Evolutionary conservation across 2,797 vertebrate genomes (phyloP).

Genomic region (Trachops cirrhosus): DNA sequence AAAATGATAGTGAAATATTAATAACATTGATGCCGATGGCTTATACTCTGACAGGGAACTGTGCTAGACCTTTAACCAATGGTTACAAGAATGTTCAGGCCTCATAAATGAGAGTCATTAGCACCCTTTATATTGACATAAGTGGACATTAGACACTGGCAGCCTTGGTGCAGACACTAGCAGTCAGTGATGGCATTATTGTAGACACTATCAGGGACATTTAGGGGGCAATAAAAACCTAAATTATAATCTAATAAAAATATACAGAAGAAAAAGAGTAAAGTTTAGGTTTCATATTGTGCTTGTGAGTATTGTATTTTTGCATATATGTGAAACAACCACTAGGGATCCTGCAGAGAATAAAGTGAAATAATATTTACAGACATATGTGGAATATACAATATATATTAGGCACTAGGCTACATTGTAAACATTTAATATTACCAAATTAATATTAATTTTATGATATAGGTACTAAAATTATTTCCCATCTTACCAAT

Average conservation of each 20-base stretch:
- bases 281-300: neutral
- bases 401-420: neutral
- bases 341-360: neutral
- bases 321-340: neutral
- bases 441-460: constrained; percentile 31
- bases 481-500: neutral
- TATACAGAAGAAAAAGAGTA: neutral
- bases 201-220: neutral
- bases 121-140: neutral
- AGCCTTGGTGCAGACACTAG: neutral
- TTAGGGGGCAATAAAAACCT: neutral
- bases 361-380: neutral
- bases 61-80: neutral
- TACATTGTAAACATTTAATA: neutral
- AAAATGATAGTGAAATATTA: neutral
- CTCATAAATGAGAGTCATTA: neutral
- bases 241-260: neutral
- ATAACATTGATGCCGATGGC: neutral
- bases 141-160: neutral
- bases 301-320: neutral
- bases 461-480: neutral
- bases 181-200: neutral
- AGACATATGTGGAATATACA: neutral
- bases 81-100: neutral
- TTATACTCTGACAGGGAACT: neutral